Evolutionary conservation across 2,113 vertebrate genomes (phyloP).

Genomic region (Morone chrysops): DNA sequence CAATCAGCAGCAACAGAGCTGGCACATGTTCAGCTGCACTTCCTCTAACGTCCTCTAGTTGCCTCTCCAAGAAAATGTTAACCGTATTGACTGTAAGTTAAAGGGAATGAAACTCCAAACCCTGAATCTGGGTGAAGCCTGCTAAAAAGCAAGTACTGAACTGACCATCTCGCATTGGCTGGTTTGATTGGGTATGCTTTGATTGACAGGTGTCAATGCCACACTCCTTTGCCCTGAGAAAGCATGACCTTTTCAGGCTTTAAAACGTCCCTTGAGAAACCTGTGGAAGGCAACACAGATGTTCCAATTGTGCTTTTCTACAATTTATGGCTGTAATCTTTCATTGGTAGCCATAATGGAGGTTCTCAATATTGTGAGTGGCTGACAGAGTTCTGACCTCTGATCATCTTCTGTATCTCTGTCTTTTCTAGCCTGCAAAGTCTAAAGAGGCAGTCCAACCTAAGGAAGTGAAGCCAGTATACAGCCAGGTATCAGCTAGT

Average conservation of each 20-base stretch:
- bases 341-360: background rate
- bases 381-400: background rate
- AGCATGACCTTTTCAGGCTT: too few relatives aligned
- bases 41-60: background rate
- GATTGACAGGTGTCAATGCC: background rate
- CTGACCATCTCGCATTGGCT: background rate
- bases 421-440: conserved; percentile 82
- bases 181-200: background rate
- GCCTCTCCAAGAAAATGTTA: background rate
- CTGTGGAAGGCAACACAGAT: too few relatives aligned
- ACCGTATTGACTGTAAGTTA: background rate
- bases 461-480: conserved; percentile 86
- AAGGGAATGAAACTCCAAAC: background rate
- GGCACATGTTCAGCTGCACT: background rate
- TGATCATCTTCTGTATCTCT: background rate
- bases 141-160: background rate
- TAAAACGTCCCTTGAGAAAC: too few relatives aligned
- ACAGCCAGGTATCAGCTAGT: conserved; percentile 61
- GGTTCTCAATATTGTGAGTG: background rate
- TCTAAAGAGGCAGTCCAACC: conserved; percentile 83
- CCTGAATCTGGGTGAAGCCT: background rate
- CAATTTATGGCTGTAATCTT: background rate
- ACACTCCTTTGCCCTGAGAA: too few relatives aligned
- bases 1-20: background rate
- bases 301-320: background rate